Conservation (phyloP, 2,888 invertebrate species). For the Eulithis prunata region DNA sequence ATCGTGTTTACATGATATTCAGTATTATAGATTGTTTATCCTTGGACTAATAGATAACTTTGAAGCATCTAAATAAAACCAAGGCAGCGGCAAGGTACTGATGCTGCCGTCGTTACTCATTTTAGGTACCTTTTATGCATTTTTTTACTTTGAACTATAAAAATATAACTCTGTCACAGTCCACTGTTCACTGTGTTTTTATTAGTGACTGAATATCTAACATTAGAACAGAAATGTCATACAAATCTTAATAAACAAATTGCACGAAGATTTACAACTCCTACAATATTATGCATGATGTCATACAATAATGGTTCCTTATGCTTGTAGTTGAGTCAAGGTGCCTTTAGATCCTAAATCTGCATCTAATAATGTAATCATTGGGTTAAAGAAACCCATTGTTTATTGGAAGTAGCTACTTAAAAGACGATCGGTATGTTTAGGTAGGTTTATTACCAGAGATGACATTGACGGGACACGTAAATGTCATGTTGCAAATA, state of each 20-base stretch:
- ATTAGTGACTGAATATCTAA: neutral
- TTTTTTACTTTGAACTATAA: no score
- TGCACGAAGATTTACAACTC: constrained; percentile 31
- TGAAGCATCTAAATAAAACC: no score
- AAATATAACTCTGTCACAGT: no score
- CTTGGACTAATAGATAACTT: constrained; percentile 25
- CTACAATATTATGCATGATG: constrained; percentile 18
- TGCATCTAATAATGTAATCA: constrained; percentile 22
- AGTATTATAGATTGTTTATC: constrained; percentile 35
- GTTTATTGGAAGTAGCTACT: neutral
- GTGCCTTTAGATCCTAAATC: constrained; percentile 29
- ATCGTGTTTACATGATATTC: constrained; percentile 3
- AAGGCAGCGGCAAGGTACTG: no score
- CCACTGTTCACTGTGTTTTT: neutral
- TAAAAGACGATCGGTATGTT: no score
- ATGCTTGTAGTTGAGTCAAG: constrained; percentile 12
- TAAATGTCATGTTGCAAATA: no score
- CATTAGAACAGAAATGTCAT: constrained; percentile 11
- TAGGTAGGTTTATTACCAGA: no score
- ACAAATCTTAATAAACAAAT: constrained; percentile 34
- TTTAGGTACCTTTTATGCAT: no score
- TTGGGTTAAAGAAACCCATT: constrained; percentile 21
- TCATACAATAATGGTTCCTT: constrained; percentile 1
- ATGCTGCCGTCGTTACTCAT: no score
- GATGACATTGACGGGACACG: no score